Evolutionary conservation across 1,140 invertebrate genomes (phyloP).

Genomic region (Meloidogyne exigua): DNA sequence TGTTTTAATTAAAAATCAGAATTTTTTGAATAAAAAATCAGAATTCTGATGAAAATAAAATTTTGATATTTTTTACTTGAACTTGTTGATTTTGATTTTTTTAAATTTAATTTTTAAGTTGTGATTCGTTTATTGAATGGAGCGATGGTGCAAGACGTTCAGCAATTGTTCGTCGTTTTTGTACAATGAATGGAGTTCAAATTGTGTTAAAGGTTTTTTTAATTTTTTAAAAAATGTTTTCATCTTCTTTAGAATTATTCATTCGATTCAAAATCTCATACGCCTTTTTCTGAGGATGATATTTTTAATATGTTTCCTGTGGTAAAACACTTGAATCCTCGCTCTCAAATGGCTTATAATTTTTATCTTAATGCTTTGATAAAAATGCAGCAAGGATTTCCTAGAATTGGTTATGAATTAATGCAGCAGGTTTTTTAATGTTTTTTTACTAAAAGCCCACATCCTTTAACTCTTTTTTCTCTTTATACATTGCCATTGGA

Average conservation of each 20-base stretch:
- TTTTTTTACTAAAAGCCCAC: too few relatives aligned
- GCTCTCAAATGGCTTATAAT: conserved; percentile 35
- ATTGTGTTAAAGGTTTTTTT: conserved; percentile 27
- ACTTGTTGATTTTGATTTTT: too few relatives aligned
- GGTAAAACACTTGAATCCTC: conserved; percentile 36
- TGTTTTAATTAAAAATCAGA: too few relatives aligned
- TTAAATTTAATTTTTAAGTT: too few relatives aligned
- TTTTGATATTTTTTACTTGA: too few relatives aligned
- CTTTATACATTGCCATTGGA: neutral
- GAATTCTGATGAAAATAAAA: too few relatives aligned
- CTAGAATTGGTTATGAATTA: conserved; percentile 33
- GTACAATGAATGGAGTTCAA: conserved; percentile 40
- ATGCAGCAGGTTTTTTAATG: conserved; percentile 32
- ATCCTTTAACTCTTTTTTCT: too few relatives aligned
- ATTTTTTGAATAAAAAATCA: too few relatives aligned
- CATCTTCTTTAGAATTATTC: conserved; percentile 27
- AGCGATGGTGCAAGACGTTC: conserved; percentile 25
- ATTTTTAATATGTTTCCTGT: conserved; percentile 34
- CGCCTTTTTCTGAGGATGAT: conserved; percentile 32
- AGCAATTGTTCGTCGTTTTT: conserved; percentile 35
- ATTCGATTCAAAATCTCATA: conserved; percentile 26
- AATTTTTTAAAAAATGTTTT: conserved; percentile 4
- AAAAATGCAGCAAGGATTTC: conserved; percentile 37
- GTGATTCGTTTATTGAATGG: conserved; percentile 40
- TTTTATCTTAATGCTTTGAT: conserved; percentile 35